Evolutionary conservation across 2,113 vertebrate genomes (phyloP).

Genomic region (Verasper variegatus): DNA sequence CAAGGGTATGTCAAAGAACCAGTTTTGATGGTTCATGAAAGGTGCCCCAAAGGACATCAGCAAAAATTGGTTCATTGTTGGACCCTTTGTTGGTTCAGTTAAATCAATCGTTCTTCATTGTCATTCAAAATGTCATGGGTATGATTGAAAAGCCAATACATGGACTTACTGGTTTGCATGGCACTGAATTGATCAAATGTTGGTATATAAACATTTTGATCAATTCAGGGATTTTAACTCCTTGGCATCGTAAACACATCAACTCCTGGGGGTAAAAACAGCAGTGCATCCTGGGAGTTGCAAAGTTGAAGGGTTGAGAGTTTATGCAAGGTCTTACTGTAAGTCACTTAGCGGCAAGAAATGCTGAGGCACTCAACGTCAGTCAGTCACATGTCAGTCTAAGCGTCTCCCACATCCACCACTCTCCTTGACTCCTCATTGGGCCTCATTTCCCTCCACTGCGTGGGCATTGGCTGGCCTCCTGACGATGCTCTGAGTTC

Average conservation of each 20-base stretch:
- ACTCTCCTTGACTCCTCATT: background rate
- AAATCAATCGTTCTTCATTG: no score
- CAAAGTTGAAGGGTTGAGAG: background rate
- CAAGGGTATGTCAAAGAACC: no score
- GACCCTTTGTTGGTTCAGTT: no score
- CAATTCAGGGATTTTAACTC: no score
- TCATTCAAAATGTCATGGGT: no score
- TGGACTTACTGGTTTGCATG: no score
- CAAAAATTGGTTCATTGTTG: no score
- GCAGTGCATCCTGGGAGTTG: background rate
- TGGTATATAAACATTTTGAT: no score
- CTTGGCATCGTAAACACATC: background rate
- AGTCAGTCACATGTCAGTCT: slow-evolving; percentile 15
- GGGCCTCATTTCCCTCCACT: background rate
- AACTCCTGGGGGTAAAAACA: background rate
- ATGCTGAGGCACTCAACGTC: background rate
- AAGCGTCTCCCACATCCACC: background rate
- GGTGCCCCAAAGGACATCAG: no score
- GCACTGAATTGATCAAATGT: no score
- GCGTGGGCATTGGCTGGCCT: background rate
- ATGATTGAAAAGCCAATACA: no score
- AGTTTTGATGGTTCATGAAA: no score
- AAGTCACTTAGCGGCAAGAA: background rate
- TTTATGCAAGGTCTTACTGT: background rate
- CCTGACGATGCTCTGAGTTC: slow-evolving; percentile 6